A percentile compares a stretch with the other conserved stretches of the same genome.
These are phyloP conservation scores for Cinclus cinclus DNA, from an alignment of 2,113 vertebrate species.

Conservation along the genomic window DNA sequence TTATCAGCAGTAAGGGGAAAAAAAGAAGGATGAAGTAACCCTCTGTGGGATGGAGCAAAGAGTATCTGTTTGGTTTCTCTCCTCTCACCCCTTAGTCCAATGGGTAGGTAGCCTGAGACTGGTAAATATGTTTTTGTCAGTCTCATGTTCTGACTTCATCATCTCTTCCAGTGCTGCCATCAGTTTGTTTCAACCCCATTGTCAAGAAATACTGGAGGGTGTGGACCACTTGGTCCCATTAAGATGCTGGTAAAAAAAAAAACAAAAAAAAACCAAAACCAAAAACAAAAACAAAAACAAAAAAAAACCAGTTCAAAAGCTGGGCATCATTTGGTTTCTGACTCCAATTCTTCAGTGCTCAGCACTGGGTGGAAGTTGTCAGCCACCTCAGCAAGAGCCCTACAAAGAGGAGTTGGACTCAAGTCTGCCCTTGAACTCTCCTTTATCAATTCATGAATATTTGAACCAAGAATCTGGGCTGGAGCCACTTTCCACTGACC, in stretches of 20 bases:
- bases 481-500: background rate
- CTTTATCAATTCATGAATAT: background rate
- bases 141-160: background rate
- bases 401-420: background rate
- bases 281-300: too few relatives aligned
- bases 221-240: background rate
- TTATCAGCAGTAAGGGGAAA: background rate
- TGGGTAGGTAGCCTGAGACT: background rate
- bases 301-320: background rate
- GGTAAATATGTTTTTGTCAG: background rate
- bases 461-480: background rate
- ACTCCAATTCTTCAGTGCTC: background rate
- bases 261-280: too few relatives aligned
- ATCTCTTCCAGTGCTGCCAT: background rate
- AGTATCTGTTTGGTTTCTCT: background rate
- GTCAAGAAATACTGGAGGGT: background rate
- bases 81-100: background rate
- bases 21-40: background rate
- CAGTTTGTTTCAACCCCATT: background rate
- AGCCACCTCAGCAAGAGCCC: background rate
- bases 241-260: background rate
- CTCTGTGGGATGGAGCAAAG: background rate
- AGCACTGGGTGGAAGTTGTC: background rate
- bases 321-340: background rate
- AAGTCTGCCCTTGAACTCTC: background rate